A percentile compares a stretch with the other conserved stretches of the same genome.
These are phyloP conservation scores for Mallotus villosus DNA, from an alignment of 2,797 vertebrate genomes.

Conservation along the genomic window DNA sequence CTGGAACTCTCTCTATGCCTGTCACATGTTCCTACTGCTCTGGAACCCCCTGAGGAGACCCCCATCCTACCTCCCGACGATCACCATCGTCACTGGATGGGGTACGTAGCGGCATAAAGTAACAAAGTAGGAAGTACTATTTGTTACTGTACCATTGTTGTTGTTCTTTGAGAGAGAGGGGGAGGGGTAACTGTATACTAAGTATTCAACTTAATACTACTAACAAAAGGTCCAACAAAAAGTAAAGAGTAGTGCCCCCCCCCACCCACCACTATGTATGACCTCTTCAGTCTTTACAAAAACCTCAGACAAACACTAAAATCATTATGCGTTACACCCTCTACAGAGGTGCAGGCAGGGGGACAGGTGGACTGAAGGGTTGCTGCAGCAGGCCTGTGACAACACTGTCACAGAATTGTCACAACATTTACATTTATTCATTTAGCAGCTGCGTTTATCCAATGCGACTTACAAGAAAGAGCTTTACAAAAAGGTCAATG, in stretches of 20 bases:
- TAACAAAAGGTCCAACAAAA: no score
- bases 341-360: no score
- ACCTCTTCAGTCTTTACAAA: no score
- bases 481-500: no score
- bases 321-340: no score
- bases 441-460: neutral
- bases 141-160: neutral
- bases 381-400: neutral
- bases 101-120: slow-evolving; percentile 49
- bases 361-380: no score
- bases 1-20: slow-evolving; percentile 66
- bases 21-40: slow-evolving; percentile 66
- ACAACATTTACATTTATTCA: neutral
- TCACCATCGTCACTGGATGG: slow-evolving; percentile 59
- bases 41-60: slow-evolving; percentile 36
- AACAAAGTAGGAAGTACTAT: neutral
- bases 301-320: no score
- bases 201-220: neutral
- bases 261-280: no score
- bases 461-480: no score
- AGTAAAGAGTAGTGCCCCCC: no score
- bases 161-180: no score
- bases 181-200: no score
- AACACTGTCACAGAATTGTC: neutral
- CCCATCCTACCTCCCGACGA: slow-evolving; percentile 45